Evolutionary conservation across 2,888 invertebrate genomes (phyloP), one percentile per base, ranked within the genome.

Genomic region (Euzophera pinguis): DNA sequence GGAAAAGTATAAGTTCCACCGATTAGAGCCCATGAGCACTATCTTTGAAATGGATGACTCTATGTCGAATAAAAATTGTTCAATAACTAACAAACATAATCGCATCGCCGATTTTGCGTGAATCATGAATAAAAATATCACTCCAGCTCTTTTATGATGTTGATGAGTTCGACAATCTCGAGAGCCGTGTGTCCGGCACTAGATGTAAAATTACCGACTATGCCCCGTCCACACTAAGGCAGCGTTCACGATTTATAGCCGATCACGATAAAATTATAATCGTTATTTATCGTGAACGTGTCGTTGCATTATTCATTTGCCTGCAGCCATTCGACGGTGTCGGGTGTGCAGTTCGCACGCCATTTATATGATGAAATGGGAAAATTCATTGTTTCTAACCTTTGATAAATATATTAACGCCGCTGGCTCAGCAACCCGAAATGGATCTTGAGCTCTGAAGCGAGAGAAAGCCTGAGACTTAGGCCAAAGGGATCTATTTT

Each of bases 201-300:
- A 69, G 71, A 72, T 70, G 69, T 65, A 77, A 73, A 75, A 76
- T 74, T 67, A 73, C 71, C 65, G 49, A 39, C 39, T 50, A 27
- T 14, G 32, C 39, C 42, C 34, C 39, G 49, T 39, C 49, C 39
- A 32, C 47, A 47, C 48, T 70, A 71, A 72, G 71, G 64, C 62
- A 55, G 71, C 75, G 76, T 74, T 75, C 78, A 70, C 65, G 69
- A 85, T 85, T 82, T 86, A 86, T 86, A 17, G 42, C 43, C 78
- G 75, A 71, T 72, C 76, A 67, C 80, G 83, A 86, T 84, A 85
- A 86, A 85, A 87, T 86, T 84, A 86, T 85, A 86, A 86, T 84
- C 82, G 84, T 85, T 82, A 86, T 86, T 86, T 86, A 87, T 84
- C 76, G 78, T 57, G 64, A 72, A 69, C 83, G 82, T 81, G 81